Conservation (phyloP, 2,113 vertebrate species). For the Eulemur macaco region DNA sequence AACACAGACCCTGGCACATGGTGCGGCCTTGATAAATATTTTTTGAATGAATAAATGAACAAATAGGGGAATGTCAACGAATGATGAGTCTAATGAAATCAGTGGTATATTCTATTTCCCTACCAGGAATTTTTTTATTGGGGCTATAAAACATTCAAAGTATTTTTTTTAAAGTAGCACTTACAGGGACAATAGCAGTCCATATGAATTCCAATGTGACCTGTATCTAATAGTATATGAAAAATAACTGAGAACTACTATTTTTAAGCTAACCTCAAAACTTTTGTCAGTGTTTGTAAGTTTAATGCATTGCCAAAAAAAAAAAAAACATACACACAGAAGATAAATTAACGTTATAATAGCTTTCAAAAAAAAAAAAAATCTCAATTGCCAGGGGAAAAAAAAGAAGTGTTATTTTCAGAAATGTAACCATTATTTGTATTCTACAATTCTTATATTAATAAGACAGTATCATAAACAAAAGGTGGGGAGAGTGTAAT, state of each 20-base stretch:
- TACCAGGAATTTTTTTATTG: neutral
- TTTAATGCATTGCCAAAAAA: neutral
- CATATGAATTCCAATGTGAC: neutral
- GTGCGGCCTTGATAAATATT: neutral
- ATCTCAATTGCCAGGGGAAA: neutral
- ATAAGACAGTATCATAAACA: neutral
- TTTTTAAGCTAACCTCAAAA: neutral
- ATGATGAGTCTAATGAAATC: neutral
- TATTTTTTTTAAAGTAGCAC: neutral
- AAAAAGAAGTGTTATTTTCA: neutral
- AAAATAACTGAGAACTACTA: constrained; percentile 9
- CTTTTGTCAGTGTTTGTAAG: neutral
- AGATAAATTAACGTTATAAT: neutral
- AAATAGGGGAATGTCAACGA: neutral
- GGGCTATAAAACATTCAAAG: neutral
- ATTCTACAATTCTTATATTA: constrained; percentile 14
- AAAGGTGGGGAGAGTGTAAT: neutral
- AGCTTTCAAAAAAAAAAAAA: neutral
- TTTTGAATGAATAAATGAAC: neutral
- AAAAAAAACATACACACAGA: neutral
- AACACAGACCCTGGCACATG: neutral
- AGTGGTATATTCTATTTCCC: neutral
- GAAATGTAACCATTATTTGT: neutral
- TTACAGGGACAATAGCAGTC: neutral
- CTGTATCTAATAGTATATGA: neutral